phyloP scores from a whole-genome alignment of 2,888 invertebrate species.

The Sericinus montela region DNA sequence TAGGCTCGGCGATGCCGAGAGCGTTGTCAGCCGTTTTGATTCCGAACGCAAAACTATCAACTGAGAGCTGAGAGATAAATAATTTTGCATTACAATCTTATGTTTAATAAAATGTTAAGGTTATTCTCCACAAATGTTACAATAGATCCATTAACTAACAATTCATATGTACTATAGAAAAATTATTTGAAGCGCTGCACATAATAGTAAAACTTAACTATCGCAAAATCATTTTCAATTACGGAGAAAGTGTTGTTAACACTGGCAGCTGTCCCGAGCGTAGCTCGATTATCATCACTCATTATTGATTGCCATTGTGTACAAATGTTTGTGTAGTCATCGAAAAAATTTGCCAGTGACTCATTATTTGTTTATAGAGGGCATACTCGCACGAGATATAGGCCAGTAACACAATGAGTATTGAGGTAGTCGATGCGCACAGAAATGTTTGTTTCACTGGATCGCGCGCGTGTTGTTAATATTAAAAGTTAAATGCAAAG shows the following conservation, averaged over 20 bases:
- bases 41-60: conserved; percentile 4
- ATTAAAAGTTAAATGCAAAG: too few relatives aligned
- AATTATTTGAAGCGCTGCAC: too few relatives aligned
- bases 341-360: not conserved
- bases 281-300: not conserved
- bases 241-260: conserved; percentile 14
- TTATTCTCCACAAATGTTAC: too few relatives aligned
- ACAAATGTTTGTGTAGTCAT: conserved; percentile 1
- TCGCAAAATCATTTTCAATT: not conserved
- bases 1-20: too few relatives aligned
- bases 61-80: conserved; percentile 12
- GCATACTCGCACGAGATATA: not conserved
- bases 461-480: not conserved
- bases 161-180: too few relatives aligned
- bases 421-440: not conserved
- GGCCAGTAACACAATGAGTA: not conserved
- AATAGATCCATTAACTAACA: too few relatives aligned
- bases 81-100: conserved; percentile 4
- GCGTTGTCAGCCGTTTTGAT: too few relatives aligned
- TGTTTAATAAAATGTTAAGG: too few relatives aligned
- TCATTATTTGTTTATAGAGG: not conserved
- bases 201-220: not conserved
- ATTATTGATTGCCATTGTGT: not conserved
- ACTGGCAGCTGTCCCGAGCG: conserved; percentile 12
- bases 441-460: not conserved